A percentile compares a stretch with the other conserved stretches of the same genome.
phyloP scores from a whole-genome alignment of 1,140 invertebrate species.

The Papilio helenus region DNA sequence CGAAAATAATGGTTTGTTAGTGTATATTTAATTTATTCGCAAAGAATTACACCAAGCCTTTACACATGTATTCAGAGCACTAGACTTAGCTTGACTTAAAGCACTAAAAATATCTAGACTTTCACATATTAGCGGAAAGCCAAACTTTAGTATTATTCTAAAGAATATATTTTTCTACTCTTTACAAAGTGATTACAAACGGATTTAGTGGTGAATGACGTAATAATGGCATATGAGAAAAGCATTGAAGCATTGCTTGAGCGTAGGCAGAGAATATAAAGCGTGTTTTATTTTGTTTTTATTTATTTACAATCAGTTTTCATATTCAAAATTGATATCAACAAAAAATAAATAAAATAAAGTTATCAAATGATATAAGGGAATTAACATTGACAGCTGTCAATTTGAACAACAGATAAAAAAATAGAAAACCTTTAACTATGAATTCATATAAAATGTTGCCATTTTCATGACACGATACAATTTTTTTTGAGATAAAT shows the following conservation, averaged over 20 bases:
- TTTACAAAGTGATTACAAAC: slow-evolving; percentile 30
- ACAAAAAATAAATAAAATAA: neutral
- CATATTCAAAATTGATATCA: neutral
- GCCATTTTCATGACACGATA: neutral
- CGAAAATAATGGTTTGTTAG: slow-evolving; percentile 75
- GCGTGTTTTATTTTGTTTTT: slow-evolving; percentile 42
- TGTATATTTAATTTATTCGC: slow-evolving; percentile 71
- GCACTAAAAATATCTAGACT: slow-evolving; percentile 23
- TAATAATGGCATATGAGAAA: slow-evolving; percentile 69
- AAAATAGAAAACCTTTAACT: neutral
- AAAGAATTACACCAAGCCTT: slow-evolving; percentile 44
- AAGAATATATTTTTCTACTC: slow-evolving; percentile 6
- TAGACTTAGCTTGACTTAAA: neutral
- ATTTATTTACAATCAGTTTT: neutral
- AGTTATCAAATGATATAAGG: neutral
- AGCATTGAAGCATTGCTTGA: slow-evolving; percentile 69
- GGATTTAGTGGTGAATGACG: slow-evolving; percentile 10
- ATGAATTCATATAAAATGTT: neutral
- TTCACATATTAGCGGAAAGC: neutral
- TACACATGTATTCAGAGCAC: neutral
- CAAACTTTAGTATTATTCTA: neutral
- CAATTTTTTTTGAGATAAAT: slow-evolving; percentile 42
- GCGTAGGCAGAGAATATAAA: slow-evolving; percentile 61
- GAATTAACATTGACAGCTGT: neutral
- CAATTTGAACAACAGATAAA: slow-evolving; percentile 1